A percentile compares a stretch with the other conserved stretches of the same genome.
These are phyloP conservation scores for Sitophilus oryzae DNA, from an alignment of 1,140 invertebrate genomes.

Conservation along the genomic window DNA sequence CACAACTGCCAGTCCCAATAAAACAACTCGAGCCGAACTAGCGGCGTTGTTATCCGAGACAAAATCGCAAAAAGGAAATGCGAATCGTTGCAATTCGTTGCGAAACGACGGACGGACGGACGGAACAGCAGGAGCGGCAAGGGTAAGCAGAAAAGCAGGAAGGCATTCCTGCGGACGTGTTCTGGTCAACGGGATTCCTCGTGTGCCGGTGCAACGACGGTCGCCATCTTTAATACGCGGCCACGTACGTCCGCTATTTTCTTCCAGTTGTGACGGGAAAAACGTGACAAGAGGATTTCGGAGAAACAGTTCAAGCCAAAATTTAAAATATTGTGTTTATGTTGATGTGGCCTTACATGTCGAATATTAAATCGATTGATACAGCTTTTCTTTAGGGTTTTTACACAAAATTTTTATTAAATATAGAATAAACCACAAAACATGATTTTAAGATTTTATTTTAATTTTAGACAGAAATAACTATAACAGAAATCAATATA, in stretches of 20 bases:
- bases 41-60: neutral
- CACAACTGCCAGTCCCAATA: neutral
- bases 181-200: conserved; percentile 1
- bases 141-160: too few relatives aligned
- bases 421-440: too few relatives aligned
- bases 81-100: neutral
- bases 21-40: neutral
- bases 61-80: neutral
- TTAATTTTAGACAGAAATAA: too few relatives aligned
- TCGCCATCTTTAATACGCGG: neutral
- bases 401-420: too few relatives aligned
- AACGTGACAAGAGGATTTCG: neutral
- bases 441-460: too few relatives aligned
- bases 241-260: conserved; percentile 1
- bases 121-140: neutral
- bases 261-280: neutral
- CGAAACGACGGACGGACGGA: neutral
- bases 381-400: too few relatives aligned
- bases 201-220: too few relatives aligned
- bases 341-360: too few relatives aligned
- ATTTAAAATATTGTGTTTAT: neutral
- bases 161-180: neutral
- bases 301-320: neutral
- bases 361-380: too few relatives aligned
- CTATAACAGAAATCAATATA: too few relatives aligned